Percentiles rank a stretch among this genome's conserved stretches.
These are phyloP conservation scores for Trimorus sp. DNA, from an alignment of 2,888 invertebrate genomes.

Conservation along the genomic window DNA sequence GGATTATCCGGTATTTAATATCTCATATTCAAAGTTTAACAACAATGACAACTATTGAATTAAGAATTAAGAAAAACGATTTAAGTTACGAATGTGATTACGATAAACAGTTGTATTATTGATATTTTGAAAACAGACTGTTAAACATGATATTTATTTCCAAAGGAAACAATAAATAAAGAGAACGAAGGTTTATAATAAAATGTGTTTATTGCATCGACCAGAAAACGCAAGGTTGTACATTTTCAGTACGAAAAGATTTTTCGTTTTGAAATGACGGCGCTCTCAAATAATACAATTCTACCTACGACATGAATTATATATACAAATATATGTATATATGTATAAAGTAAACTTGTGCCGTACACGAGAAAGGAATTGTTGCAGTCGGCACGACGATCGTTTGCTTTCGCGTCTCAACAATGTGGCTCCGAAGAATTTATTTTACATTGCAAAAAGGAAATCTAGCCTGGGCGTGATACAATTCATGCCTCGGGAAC, in stretches of 20 bases:
- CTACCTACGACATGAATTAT: conserved; percentile 39
- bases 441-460: conserved; percentile 47
- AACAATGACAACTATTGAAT: background rate
- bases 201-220: conserved; percentile 60
- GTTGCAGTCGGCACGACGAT: conserved; percentile 26
- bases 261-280: conserved; percentile 35
- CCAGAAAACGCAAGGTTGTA: conserved; percentile 50
- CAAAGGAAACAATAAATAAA: no score
- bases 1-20: background rate
- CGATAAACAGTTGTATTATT: no score
- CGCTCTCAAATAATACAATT: conserved; percentile 46
- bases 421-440: conserved; percentile 25
- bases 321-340: conserved; percentile 38
- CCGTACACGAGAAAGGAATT: conserved; percentile 50
- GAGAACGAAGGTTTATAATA: conserved; percentile 31
- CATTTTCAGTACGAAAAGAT: conserved; percentile 43
- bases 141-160: no score
- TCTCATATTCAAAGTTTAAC: conserved; percentile 2
- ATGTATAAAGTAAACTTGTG: conserved; percentile 52
- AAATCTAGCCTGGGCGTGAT: conserved; percentile 26
- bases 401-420: conserved; percentile 38
- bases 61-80: no score
- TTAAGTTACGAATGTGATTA: no score
- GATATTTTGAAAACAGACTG: no score
- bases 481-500: conserved; percentile 40